Evolutionary conservation across 1,140 invertebrate genomes (phyloP).

Genomic region (Laupala kohalensis): DNA sequence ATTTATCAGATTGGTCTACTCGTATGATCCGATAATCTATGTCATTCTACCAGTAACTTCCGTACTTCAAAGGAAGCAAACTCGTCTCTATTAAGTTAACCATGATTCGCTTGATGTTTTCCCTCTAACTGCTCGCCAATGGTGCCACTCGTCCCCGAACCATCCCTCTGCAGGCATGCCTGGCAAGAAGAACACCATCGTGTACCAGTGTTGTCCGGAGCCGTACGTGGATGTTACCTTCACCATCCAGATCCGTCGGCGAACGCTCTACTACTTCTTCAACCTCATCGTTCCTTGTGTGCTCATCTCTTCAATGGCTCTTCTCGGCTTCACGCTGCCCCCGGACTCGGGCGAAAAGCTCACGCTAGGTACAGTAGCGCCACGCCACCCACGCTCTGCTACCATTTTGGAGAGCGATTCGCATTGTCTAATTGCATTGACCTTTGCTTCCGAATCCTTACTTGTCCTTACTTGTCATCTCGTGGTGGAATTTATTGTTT

Average conservation of each 20-base stretch:
- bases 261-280: constrained; percentile 98
- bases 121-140: too few relatives aligned
- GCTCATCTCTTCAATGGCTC: constrained; percentile 93
- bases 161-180: constrained; percentile 54
- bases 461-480: too few relatives aligned
- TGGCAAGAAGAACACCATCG: constrained; percentile 68
- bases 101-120: too few relatives aligned
- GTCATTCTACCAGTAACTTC: too few relatives aligned
- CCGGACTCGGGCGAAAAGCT: constrained; percentile 98
- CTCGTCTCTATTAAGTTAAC: too few relatives aligned
- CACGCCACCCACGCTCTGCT: background rate
- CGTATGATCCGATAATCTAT: too few relatives aligned
- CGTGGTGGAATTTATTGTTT: too few relatives aligned
- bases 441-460: too few relatives aligned
- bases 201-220: constrained; percentile 74
- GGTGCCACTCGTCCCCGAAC: too few relatives aligned
- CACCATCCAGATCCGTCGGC: constrained; percentile 87
- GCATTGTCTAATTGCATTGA: too few relatives aligned
- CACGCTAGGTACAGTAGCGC: constrained; percentile 71
- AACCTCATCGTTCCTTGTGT: constrained; percentile 99
- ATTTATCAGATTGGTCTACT: too few relatives aligned
- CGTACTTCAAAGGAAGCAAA: background rate
- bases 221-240: constrained; percentile 96
- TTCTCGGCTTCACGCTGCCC: constrained; percentile 93
- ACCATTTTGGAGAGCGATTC: too few relatives aligned